A percentile compares a stretch with the other conserved stretches of the same genome.
Evolutionary conservation across 2,888 invertebrate species (phyloP).

Genomic region (Ellobium chinense): DNA sequence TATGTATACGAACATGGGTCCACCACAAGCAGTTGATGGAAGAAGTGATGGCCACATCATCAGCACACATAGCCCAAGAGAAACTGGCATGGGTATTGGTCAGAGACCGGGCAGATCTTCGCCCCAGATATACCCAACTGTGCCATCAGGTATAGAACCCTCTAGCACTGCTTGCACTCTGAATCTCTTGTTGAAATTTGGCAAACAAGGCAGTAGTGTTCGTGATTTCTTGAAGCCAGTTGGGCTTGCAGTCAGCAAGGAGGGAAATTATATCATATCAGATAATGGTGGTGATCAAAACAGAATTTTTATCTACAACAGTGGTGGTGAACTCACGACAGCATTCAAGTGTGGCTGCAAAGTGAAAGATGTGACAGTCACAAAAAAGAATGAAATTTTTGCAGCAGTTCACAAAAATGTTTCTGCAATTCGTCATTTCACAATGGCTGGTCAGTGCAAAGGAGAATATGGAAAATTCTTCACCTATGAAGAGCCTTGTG

Average conservation of each 20-base stretch:
- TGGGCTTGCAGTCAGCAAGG: constrained; percentile 63
- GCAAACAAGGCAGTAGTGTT: constrained; percentile 64
- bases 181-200: constrained; percentile 61
- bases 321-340: constrained; percentile 58
- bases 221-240: constrained; percentile 68
- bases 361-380: constrained; percentile 64
- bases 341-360: constrained; percentile 64
- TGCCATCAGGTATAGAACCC: constrained; percentile 4
- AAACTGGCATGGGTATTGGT: neutral
- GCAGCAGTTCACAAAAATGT: constrained; percentile 63
- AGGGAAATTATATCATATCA: constrained; percentile 68
- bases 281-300: constrained; percentile 63
- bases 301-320: constrained; percentile 67
- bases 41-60: neutral
- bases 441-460: constrained; percentile 60
- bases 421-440: constrained; percentile 61
- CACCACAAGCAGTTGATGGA: neutral
- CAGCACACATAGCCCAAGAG: neutral
- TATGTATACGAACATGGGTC: neutral
- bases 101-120: neutral
- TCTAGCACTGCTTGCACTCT: constrained; percentile 53
- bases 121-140: constrained; percentile 25
- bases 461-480: constrained; percentile 65
- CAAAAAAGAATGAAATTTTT: constrained; percentile 61
- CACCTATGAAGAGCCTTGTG: constrained; percentile 64